phyloP scores from a whole-genome alignment of 2,888 invertebrate genomes.

The Drosophila nigricruria region DNA sequence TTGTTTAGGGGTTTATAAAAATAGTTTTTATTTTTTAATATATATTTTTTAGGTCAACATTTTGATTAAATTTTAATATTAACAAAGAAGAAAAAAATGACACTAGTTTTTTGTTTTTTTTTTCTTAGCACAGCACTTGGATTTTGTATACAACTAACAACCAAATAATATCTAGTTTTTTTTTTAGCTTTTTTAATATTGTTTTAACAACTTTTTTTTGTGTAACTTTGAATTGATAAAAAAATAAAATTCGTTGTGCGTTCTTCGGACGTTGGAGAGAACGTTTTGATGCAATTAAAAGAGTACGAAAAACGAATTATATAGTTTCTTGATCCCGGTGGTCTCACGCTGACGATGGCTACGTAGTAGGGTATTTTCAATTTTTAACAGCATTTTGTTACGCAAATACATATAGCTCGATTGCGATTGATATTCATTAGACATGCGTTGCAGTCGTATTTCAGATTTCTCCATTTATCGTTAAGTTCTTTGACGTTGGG shows the following conservation, averaged over 20 bases:
- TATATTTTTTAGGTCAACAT: constrained; percentile 54
- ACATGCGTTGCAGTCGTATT: constrained; percentile 78
- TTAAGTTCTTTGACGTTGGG: constrained; percentile 42
- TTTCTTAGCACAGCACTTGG: constrained; percentile 61
- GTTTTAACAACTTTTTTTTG: constrained; percentile 32
- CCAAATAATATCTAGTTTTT: constrained; percentile 74
- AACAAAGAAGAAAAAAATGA: constrained; percentile 39
- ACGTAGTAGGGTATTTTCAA: constrained; percentile 91
- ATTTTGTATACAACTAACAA: constrained; percentile 74
- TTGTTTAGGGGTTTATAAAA: constrained; percentile 19
- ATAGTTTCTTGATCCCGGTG: constrained; percentile 93
- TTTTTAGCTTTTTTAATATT: constrained; percentile 31
- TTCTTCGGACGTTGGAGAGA: constrained; percentile 38
- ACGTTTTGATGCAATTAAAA: constrained; percentile 87
- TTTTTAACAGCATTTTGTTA: constrained; percentile 89
- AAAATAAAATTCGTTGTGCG: constrained; percentile 70
- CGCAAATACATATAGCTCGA: constrained; percentile 84
- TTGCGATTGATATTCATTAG: constrained; percentile 84
- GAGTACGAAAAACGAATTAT: constrained; percentile 94
- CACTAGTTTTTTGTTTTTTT: constrained; percentile 27
- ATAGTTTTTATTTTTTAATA: constrained; percentile 25
- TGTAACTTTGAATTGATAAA: constrained; percentile 53
- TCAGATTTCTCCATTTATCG: constrained; percentile 85
- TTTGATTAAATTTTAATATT: constrained; percentile 56
- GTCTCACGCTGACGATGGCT: constrained; percentile 93